Conservation (phyloP, 2,113 vertebrate genomes). For the Neogobius melanostomus region DNA sequence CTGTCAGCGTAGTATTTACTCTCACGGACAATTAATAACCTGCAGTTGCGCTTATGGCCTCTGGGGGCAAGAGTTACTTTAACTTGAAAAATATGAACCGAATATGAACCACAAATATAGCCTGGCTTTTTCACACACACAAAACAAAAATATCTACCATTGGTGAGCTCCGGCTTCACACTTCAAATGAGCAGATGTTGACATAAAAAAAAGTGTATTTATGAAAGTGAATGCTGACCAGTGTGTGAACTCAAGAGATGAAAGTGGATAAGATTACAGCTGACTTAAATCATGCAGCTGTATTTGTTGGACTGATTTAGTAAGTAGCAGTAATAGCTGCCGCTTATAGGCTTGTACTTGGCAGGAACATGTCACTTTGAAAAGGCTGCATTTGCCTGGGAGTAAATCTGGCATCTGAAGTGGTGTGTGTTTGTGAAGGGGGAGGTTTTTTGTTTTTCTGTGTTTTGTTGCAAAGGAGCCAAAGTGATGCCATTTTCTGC, state of each 20-base stretch:
- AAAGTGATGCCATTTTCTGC: constrained; percentile 64
- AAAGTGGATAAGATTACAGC: constrained; percentile 16
- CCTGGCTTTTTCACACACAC: no score
- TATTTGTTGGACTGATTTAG: constrained; percentile 12
- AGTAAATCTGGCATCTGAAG: constrained; percentile 54
- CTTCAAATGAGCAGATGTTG: no score
- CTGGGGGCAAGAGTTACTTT: no score
- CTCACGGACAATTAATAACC: no score
- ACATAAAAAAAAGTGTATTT: no score
- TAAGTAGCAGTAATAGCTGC: constrained; percentile 14
- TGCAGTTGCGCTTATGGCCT: no score
- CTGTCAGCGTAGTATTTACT: no score
- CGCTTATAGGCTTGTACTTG: constrained; percentile 42
- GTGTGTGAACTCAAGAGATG: not conserved
- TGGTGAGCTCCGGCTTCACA: no score
- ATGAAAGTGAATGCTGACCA: not conserved
- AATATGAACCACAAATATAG: no score
- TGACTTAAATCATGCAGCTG: constrained; percentile 19
- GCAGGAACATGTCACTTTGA: constrained; percentile 46
- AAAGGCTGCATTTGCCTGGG: constrained; percentile 52
- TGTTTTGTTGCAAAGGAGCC: constrained; percentile 54
- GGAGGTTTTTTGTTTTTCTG: constrained; percentile 33
- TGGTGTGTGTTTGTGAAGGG: constrained; percentile 7
- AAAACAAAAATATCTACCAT: no score
- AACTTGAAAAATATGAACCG: no score